Base-by-base conservation (phyloP, 2,113 vertebrate species). In the Amblyornis subalaris region DNA sequence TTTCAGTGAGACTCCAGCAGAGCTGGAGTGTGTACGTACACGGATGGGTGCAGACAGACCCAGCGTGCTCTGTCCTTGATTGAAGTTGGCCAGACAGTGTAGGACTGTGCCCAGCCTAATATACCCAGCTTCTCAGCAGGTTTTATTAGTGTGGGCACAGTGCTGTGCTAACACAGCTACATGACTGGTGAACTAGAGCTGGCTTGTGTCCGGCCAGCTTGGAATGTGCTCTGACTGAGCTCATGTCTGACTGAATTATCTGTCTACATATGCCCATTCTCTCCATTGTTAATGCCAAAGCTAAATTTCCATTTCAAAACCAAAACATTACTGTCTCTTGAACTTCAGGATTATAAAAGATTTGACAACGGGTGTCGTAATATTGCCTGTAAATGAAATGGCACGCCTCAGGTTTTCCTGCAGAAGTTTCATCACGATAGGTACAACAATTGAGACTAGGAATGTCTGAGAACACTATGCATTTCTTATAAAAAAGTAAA, bases 161-260 rank as follows among this genome's bases (percentile, higher is more conserved):
- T 5, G 25, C 85, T 95, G 61, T 85, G 89, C 81, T 96, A 91
- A 8, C 71, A 57, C 70, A 89, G 88, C 50, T 85, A 18, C 88
- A 55, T 15, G 38, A 28, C 66, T 88, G 72, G 60, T 45, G 82
- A 92, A 21, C 75, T 40, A 33, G 47, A 88, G 79, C 94, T 95
- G 95, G 94, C 92, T 95, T 1, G 0, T 77, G 94, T 92, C 85
- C 3, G 55, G 88, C 67, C 88, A 42, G 92, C 79, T 90, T 94
- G 92, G 96, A 96, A 81, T 78, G 74, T 1, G 17, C 54, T 73
- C 82, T 79, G 67, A 29, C 95, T 95, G 96, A 95, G 96, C 96
- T 96, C 95, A 94, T 90, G 92, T 96, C 94, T 96, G 92, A 73
- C 78, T 95, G 90, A 85, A 44, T 73, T 88, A 90, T 73, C 90